Conservation (phyloP, 2,797 vertebrate genomes). For the Psittacula derbiana region DNA sequence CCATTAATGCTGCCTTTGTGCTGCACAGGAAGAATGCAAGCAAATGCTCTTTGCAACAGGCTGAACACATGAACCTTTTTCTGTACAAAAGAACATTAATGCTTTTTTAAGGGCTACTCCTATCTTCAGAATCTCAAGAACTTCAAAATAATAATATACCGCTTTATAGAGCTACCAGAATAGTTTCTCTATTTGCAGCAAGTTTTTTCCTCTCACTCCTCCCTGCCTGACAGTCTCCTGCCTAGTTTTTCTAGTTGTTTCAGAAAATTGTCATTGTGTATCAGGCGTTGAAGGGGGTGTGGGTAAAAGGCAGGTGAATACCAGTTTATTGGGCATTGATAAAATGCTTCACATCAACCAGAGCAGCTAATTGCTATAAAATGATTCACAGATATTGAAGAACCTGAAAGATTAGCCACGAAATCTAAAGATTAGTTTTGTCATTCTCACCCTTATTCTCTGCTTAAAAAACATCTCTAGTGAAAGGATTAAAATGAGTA, state of each 20-base stretch:
- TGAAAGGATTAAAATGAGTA: background rate
- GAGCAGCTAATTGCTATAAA: background rate
- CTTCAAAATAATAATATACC: background rate
- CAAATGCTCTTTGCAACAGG: slow-evolving; percentile 36
- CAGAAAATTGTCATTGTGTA: background rate
- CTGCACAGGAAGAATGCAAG: slow-evolving; percentile 48
- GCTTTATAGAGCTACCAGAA: background rate
- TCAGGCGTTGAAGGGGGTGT: background rate
- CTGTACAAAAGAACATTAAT: slow-evolving; percentile 23
- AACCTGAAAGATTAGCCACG: background rate
- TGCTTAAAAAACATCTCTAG: background rate
- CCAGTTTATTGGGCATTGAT: background rate
- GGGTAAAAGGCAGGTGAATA: background rate
- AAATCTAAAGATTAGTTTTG: background rate
- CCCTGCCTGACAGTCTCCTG: background rate
- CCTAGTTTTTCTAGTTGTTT: background rate
- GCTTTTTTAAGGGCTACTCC: slow-evolving; percentile 19
- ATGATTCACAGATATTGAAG: background rate
- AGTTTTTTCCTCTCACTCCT: background rate
- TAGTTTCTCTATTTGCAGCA: background rate
- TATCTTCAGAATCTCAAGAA: background rate
- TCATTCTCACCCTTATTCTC: background rate
- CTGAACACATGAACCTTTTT: slow-evolving; percentile 31
- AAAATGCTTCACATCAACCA: background rate
- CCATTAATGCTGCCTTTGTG: slow-evolving; percentile 57